phyloP scores from a whole-genome alignment of 2,888 invertebrate genomes.

The Penaeus monodon region DNA sequence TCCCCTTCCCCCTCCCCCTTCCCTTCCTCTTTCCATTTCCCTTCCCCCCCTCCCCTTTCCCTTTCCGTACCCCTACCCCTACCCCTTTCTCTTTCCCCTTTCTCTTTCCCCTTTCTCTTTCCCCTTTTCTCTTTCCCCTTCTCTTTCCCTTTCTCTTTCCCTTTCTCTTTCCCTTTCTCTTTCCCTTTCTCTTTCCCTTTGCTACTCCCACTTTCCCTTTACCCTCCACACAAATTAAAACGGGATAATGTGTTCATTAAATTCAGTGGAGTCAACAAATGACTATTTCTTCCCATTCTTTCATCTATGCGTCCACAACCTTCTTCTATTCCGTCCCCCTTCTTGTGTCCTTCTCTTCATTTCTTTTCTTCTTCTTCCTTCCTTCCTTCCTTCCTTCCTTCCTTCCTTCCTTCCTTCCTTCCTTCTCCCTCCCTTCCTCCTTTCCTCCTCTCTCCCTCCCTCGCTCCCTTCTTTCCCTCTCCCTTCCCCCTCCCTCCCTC shows the following conservation, averaged over 20 bases:
- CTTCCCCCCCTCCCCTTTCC: background rate
- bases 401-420: background rate
- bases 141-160: too few relatives aligned
- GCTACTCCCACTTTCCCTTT: accelerated
- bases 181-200: background rate
- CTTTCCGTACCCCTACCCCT: background rate
- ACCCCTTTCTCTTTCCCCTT: background rate
- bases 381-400: background rate
- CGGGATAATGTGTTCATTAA: too few relatives aligned
- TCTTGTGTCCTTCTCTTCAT: too few relatives aligned
- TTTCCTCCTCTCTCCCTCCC: background rate
- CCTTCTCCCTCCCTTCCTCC: background rate
- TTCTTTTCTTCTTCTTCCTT: background rate
- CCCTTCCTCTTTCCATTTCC: background rate
- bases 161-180: too few relatives aligned
- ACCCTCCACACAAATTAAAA: too few relatives aligned
- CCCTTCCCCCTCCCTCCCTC: background rate
- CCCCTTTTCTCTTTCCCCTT: background rate
- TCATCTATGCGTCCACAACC: too few relatives aligned
- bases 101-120: background rate
- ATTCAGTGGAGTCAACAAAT: too few relatives aligned
- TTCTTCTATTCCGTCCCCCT: too few relatives aligned
- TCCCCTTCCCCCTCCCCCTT: background rate
- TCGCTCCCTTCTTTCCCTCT: background rate
- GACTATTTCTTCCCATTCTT: too few relatives aligned